Conservation (phyloP, 2,888 invertebrate species). For the Torymus auratus region DNA sequence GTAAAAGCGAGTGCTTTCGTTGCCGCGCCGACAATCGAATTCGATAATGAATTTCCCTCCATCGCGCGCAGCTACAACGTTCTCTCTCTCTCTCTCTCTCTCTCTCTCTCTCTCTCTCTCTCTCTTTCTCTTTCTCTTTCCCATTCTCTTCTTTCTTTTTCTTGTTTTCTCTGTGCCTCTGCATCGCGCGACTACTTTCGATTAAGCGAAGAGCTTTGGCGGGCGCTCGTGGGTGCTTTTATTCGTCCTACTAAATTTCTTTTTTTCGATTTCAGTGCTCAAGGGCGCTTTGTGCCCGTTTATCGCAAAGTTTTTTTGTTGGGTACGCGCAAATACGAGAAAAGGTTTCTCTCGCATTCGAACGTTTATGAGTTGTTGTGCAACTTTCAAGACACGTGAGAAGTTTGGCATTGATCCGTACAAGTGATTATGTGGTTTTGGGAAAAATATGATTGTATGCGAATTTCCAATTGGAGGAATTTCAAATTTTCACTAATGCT, state of each 20-base stretch:
- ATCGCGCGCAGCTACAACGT: constrained; percentile 8
- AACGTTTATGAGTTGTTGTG: too few relatives aligned
- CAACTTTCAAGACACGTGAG: too few relatives aligned
- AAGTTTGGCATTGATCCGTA: too few relatives aligned
- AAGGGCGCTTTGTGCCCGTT: not conserved
- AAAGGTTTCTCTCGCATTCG: too few relatives aligned
- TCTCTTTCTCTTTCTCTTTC: not conserved
- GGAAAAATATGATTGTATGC: too few relatives aligned
- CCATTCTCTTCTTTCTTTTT: not conserved
- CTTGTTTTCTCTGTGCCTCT: constrained; percentile 2
- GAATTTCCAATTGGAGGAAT: too few relatives aligned
- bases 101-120: constrained; percentile 23
- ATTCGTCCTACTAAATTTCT: not conserved
- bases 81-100: constrained; percentile 18
- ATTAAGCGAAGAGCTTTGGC: constrained; percentile 27
- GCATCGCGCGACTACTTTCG: constrained; percentile 21
- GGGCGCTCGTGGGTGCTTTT: constrained; percentile 7
- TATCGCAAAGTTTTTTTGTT: constrained; percentile 4
- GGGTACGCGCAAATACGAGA: too few relatives aligned
- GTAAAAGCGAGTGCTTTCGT: constrained; percentile 62
- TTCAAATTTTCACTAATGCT: too few relatives aligned
- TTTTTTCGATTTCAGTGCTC: not conserved
- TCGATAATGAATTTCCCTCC: constrained; percentile 51
- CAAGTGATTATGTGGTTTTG: too few relatives aligned
- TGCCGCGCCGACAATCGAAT: constrained; percentile 56